These are phyloP conservation scores for Mongoloraphidia duomilia DNA, from an alignment of 2,888 invertebrate species.

Conservation along the genomic window DNA sequence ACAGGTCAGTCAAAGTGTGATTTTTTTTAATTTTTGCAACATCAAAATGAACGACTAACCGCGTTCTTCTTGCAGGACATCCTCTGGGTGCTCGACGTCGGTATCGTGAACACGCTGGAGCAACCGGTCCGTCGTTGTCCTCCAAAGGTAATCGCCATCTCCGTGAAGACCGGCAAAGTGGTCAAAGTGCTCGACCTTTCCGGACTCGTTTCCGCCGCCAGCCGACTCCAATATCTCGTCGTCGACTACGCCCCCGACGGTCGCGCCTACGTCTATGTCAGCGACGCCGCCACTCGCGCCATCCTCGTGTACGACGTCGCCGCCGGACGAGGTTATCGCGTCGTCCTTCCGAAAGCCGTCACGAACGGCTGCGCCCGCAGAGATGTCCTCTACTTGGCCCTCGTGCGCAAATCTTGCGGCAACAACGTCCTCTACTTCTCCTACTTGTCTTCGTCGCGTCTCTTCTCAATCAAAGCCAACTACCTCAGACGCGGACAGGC, in stretches of 20 bases:
- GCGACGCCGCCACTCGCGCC: slow-evolving; percentile 33
- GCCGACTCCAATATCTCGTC: slow-evolving; percentile 41
- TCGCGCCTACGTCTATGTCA: slow-evolving; percentile 30
- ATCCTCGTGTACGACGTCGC: slow-evolving; percentile 38
- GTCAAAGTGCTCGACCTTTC: slow-evolving; percentile 41
- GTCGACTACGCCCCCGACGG: slow-evolving; percentile 41
- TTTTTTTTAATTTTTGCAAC: background rate
- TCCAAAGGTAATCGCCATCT: slow-evolving; percentile 45
- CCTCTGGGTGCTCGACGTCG: slow-evolving; percentile 45
- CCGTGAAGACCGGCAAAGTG: slow-evolving; percentile 39
- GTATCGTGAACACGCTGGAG: slow-evolving; percentile 42
- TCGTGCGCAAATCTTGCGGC: slow-evolving; percentile 36
- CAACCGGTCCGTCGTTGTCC: slow-evolving; percentile 40
- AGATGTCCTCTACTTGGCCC: slow-evolving; percentile 43
- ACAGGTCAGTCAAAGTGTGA: slow-evolving; percentile 25
- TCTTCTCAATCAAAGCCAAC: slow-evolving; percentile 41
- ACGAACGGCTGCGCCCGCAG: slow-evolving; percentile 26
- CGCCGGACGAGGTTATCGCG: slow-evolving; percentile 35
- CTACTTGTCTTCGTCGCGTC: slow-evolving; percentile 37
- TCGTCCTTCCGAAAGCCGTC: slow-evolving; percentile 39
- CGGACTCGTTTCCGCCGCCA: slow-evolving; percentile 32
- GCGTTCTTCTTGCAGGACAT: slow-evolving; percentile 26
- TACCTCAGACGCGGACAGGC: slow-evolving; percentile 37
- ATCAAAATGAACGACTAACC: slow-evolving; percentile 1
- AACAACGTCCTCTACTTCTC: slow-evolving; percentile 39